These are phyloP conservation scores for Marmota flaviventris DNA, from an alignment of 2,113 vertebrate species.

Conservation along the genomic window DNA sequence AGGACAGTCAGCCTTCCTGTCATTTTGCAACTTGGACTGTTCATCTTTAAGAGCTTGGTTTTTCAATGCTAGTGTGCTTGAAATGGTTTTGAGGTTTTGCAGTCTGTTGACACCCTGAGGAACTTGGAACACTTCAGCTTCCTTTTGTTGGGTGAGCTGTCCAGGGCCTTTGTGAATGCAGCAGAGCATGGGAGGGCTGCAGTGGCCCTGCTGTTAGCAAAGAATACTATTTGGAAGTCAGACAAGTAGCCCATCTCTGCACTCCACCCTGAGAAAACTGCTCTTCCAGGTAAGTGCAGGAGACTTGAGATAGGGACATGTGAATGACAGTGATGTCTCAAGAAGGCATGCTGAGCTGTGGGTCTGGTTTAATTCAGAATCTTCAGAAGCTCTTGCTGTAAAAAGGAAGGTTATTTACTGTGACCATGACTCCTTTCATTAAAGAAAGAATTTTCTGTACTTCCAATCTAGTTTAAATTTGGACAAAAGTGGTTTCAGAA, in stretches of 20 bases:
- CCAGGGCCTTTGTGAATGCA: neutral
- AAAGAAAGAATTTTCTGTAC: neutral
- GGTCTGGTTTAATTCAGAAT: neutral
- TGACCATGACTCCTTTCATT: neutral
- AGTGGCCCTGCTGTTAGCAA: neutral
- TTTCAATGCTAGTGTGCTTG: neutral
- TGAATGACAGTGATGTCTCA: neutral
- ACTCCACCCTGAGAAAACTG: neutral
- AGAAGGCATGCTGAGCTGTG: neutral
- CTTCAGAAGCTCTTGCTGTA: neutral
- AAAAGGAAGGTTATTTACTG: neutral
- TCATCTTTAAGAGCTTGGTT: conserved; percentile 4
- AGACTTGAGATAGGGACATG: neutral
- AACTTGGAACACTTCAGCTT: conserved; percentile 61
- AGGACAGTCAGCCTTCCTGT: conserved; percentile 1
- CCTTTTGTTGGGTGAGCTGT: conserved; percentile 22
- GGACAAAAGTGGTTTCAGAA: conserved; percentile 19
- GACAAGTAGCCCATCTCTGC: neutral
- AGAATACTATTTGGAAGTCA: neutral
- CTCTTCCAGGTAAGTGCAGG: conserved; percentile 65
- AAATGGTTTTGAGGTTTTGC: conserved; percentile 79
- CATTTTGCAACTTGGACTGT: neutral
- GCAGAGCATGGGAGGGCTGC: neutral
- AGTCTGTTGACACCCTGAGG: conserved; percentile 49
- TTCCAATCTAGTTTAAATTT: neutral